Percentiles rank a stretch among this genome's conserved stretches.
phyloP scores from a whole-genome alignment of 2,888 invertebrate genomes.

The Marasmarcha lunaedactyla region DNA sequence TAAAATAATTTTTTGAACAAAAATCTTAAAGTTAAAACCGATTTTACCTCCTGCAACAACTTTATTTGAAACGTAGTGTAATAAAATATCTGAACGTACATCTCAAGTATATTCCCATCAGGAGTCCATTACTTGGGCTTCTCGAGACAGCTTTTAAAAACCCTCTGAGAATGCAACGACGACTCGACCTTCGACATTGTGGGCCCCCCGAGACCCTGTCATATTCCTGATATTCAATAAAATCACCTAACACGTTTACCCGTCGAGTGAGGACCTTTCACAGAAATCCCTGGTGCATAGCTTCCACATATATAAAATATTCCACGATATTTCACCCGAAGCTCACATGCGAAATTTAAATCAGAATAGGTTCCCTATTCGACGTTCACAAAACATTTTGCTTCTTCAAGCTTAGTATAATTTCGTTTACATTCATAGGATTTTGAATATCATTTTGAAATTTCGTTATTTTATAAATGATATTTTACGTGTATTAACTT shows the following conservation, averaged over 20 bases:
- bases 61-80: no score
- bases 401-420: conserved; percentile 15
- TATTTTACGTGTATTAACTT: conserved; percentile 5
- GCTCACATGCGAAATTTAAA: conserved; percentile 33
- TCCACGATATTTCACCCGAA: conserved; percentile 13
- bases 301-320: conserved; percentile 20
- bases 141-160: conserved; percentile 18
- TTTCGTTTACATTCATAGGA: conserved; percentile 13
- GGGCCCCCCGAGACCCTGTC: conserved; percentile 38
- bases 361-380: conserved; percentile 25
- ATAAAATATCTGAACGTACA: no score
- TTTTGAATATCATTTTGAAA: conserved; percentile 1
- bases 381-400: conserved; percentile 13
- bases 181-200: conserved; percentile 30
- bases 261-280: conserved; percentile 36
- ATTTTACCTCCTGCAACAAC: no score
- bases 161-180: conserved; percentile 40
- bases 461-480: neutral
- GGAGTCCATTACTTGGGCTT: no score
- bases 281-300: conserved; percentile 44
- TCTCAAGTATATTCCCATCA: no score
- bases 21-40: no score
- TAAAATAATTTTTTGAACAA: no score
- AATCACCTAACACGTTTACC: conserved; percentile 54
- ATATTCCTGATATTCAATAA: conserved; percentile 59